A percentile compares a stretch with the other conserved stretches of the same genome.
Evolutionary conservation across 2,888 invertebrate genomes (phyloP).

Genomic region (Andrena minutula): DNA sequence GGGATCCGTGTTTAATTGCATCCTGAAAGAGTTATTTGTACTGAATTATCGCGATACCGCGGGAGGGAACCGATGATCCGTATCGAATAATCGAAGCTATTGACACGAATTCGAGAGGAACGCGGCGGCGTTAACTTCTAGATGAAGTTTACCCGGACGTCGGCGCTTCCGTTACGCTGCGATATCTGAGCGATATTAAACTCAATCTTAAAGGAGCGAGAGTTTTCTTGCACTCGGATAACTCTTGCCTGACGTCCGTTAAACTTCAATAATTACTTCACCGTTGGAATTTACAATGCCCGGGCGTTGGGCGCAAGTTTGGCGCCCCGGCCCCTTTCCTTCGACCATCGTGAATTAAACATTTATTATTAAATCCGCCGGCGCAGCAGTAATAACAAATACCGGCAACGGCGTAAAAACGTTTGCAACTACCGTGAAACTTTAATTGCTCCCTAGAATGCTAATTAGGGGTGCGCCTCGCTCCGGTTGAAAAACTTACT

Average conservation of each 20-base stretch:
- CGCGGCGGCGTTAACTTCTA: slow-evolving; percentile 57
- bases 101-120: slow-evolving; percentile 48
- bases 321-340: neutral
- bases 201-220: slow-evolving; percentile 58
- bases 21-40: neutral
- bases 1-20: neutral
- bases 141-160: slow-evolving; percentile 62
- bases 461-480: slow-evolving; percentile 23
- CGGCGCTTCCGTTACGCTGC: slow-evolving; percentile 46
- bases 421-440: slow-evolving; percentile 6
- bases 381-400: slow-evolving; percentile 27
- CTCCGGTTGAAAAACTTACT: neutral
- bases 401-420: slow-evolving; percentile 19
- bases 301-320: slow-evolving; percentile 19
- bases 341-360: slow-evolving; percentile 14
- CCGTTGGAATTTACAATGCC: slow-evolving; percentile 52
- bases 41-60: slow-evolving; percentile 24
- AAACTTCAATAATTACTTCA: slow-evolving; percentile 67
- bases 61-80: slow-evolving; percentile 25
- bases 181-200: slow-evolving; percentile 69
- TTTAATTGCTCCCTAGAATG: slow-evolving; percentile 39
- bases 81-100: slow-evolving; percentile 58
- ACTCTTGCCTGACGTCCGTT: slow-evolving; percentile 55
- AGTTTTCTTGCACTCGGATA: slow-evolving; percentile 62
- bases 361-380: slow-evolving; percentile 39